Conservation (phyloP, 2,797 vertebrate genomes). For the Arnoldichthys spilopterus region DNA sequence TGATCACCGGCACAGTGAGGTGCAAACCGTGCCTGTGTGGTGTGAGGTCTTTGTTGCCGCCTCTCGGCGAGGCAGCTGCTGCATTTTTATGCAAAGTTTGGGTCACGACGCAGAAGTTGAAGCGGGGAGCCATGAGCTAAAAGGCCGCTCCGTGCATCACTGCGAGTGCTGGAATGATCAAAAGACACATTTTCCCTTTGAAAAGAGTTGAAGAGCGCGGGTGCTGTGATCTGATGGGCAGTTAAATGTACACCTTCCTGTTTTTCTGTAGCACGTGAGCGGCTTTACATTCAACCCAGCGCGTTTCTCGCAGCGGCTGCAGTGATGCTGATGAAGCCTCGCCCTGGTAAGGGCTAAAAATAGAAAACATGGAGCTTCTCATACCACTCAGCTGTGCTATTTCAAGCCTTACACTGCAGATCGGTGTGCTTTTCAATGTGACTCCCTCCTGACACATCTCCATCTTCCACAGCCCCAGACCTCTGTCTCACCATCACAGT, state of each 20-base stretch:
- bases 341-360: conserved; percentile 74
- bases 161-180: too few relatives aligned
- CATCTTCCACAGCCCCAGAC: conserved; percentile 20
- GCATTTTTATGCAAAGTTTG: not conserved
- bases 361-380: conserved; percentile 69
- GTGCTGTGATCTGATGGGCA: not conserved
- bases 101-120: not conserved
- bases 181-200: not conserved
- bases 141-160: not conserved
- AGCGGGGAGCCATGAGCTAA: too few relatives aligned
- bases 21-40: too few relatives aligned
- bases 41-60: not conserved
- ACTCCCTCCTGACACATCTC: conserved; percentile 27
- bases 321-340: conserved; percentile 64
- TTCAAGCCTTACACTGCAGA: conserved; percentile 5
- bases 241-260: not conserved
- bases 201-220: not conserved
- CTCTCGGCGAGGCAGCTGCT: not conserved
- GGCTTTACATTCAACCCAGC: not conserved
- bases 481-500: not conserved
- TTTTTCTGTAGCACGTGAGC: not conserved
- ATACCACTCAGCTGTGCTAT: conserved; percentile 33
- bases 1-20: not conserved
- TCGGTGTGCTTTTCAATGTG: conserved; percentile 38
- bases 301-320: not conserved